Conservation (phyloP, 1,140 invertebrate genomes). For the Drosophila nannoptera region DNA sequence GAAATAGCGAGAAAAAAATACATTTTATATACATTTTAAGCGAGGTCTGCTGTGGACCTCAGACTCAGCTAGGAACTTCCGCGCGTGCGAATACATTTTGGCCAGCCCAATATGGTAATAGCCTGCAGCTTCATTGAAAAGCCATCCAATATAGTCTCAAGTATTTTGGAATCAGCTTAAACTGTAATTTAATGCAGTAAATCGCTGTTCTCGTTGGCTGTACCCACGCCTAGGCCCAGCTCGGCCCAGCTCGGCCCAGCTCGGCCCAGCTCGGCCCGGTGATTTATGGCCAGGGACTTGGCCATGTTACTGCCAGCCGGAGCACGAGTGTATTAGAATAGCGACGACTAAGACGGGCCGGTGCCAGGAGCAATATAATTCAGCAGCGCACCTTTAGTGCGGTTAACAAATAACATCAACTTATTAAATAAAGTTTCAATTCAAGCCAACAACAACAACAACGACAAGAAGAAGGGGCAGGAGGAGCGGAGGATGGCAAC, state of each 20-base stretch:
- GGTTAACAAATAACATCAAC: constrained; percentile 78
- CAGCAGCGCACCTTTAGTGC: constrained; percentile 55
- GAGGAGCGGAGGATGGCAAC: constrained; percentile 24
- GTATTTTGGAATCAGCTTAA: constrained; percentile 12
- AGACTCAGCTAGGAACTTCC: too few species aligned
- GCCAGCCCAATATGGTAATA: background rate
- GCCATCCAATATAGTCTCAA: constrained; percentile 3
- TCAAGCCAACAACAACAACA: constrained; percentile 35
- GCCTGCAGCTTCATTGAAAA: background rate
- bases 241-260: too few species aligned
- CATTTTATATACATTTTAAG: too few species aligned
- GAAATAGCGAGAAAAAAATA: too few species aligned
- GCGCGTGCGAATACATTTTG: background rate
- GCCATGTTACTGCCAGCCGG: constrained; percentile 26
- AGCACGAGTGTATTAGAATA: constrained; percentile 45
- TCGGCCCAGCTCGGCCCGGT: constrained; percentile 11
- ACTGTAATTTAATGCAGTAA: constrained; percentile 29
- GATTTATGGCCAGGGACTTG: constrained; percentile 35
- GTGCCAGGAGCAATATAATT: constrained; percentile 55
- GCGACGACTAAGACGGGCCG: background rate
- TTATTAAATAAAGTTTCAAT: constrained; percentile 78
- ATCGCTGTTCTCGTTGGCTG: constrained; percentile 26
- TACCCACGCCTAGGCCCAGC: constrained; percentile 23
- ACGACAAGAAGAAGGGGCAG: background rate
- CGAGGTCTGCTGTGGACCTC: too few species aligned